These are phyloP conservation scores for Atractosteus spatula DNA, from an alignment of 2,113 vertebrate species.

Conservation along the genomic window DNA sequence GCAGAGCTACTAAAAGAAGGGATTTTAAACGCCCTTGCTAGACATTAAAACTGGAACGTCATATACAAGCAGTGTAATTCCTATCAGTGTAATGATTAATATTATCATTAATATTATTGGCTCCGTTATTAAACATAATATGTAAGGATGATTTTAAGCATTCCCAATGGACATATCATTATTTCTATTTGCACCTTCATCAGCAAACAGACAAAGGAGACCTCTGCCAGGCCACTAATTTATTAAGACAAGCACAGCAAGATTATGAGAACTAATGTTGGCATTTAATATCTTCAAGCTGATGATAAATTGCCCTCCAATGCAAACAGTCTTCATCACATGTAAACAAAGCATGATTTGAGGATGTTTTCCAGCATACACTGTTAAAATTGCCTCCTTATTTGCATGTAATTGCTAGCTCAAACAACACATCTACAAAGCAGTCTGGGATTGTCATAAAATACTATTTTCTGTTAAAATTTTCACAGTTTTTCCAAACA, in stretches of 20 bases:
- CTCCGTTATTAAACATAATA: too few species aligned
- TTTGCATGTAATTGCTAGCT: conserved; percentile 3
- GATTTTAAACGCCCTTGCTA: not conserved
- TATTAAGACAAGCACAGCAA: too few species aligned
- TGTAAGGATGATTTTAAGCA: too few species aligned
- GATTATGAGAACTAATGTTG: too few species aligned
- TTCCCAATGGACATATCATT: too few species aligned
- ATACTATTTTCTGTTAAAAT: too few species aligned
- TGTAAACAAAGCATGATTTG: not conserved
- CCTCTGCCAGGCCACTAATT: too few species aligned
- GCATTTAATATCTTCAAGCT: not conserved
- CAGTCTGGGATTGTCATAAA: not conserved
- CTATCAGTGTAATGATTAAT: too few species aligned
- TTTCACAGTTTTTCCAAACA: too few species aligned
- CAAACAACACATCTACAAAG: not conserved
- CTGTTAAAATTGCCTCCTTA: not conserved
- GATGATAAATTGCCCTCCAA: not conserved
- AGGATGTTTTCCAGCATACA: conserved; percentile 5
- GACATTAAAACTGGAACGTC: conserved; percentile 8
- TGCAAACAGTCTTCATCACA: not conserved
- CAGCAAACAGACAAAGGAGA: too few species aligned
- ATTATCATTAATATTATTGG: too few species aligned
- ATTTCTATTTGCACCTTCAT: too few species aligned
- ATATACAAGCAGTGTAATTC: not conserved
- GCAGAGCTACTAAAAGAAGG: not conserved